Evolutionary conservation across 1,140 invertebrate genomes (phyloP).

Genomic region (Drosophila erecta): DNA sequence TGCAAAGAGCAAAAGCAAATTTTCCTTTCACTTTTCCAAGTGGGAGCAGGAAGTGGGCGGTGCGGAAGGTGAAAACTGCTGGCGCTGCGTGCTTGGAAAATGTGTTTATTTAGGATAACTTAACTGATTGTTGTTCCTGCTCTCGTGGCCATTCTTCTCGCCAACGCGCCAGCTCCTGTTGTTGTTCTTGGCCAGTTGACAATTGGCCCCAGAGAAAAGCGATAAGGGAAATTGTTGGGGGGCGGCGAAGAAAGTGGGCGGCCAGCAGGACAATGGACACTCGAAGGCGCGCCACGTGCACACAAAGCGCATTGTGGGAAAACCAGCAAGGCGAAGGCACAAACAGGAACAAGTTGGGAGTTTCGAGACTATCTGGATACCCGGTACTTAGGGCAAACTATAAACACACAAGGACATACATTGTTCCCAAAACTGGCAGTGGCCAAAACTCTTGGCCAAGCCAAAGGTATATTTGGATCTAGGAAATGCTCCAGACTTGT

Average conservation of each 20-base stretch:
- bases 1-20: conserved; percentile 66
- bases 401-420: not conserved
- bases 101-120: conserved; percentile 83
- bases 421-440: not conserved
- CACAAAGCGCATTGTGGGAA: conserved; percentile 60
- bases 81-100: conserved; percentile 70
- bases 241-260: not conserved
- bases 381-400: not conserved
- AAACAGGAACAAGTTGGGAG: conserved; percentile 4
- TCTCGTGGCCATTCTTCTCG: conserved; percentile 10
- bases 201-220: conserved; percentile 48
- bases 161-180: conserved; percentile 12
- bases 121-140: conserved; percentile 54
- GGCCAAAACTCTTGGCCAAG: not conserved
- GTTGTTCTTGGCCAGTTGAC: conserved; percentile 66
- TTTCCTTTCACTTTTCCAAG: conserved; percentile 38
- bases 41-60: not conserved
- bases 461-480: not conserved
- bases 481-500: not conserved
- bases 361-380: conserved; percentile 2
- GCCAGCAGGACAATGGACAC: conserved; percentile 29
- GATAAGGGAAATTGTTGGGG: not conserved
- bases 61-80: conserved; percentile 50
- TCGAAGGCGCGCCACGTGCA: conserved; percentile 54
- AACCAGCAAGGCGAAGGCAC: not conserved